phyloP scores from a whole-genome alignment of 2,113 vertebrate genomes.

The Pica pica region DNA sequence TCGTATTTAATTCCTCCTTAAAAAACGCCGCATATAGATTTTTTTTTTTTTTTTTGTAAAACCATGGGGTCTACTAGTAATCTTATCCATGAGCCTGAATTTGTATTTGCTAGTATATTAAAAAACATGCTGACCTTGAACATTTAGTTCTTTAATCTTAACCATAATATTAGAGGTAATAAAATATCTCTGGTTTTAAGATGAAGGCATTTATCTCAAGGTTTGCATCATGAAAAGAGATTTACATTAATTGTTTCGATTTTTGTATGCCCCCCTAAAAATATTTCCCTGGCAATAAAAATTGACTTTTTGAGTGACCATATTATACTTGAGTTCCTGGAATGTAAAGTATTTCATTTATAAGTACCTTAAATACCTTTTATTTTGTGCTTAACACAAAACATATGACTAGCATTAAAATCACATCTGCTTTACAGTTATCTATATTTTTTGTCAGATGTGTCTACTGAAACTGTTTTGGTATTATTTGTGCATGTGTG shows the following conservation, averaged over 20 bases:
- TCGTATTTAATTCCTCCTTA: not conserved
- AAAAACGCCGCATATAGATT: not conserved
- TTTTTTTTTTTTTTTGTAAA: not conserved
- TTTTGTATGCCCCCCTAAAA: not conserved
- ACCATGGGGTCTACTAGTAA: not conserved
- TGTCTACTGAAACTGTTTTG: not conserved
- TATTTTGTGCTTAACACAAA: not conserved
- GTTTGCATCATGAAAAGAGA: not conserved
- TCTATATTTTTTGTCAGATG: not conserved
- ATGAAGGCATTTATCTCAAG: not conserved
- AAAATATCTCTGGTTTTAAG: not conserved
- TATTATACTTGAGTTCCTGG: not conserved
- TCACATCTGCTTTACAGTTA: not conserved
- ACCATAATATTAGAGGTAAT: not conserved
- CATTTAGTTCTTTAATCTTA: not conserved
- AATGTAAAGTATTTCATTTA: not conserved
- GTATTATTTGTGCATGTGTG: not conserved
- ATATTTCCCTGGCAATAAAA: not conserved
- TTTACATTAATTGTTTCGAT: not conserved
- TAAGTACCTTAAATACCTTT: not conserved
- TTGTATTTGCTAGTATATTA: not conserved
- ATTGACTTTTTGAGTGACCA: not conserved
- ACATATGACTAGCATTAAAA: not conserved
- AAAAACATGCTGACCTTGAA: not conserved
- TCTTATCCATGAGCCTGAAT: not conserved